Conservation (phyloP, 2,797 vertebrate genomes). For the Pseudopleuronectes americanus region DNA sequence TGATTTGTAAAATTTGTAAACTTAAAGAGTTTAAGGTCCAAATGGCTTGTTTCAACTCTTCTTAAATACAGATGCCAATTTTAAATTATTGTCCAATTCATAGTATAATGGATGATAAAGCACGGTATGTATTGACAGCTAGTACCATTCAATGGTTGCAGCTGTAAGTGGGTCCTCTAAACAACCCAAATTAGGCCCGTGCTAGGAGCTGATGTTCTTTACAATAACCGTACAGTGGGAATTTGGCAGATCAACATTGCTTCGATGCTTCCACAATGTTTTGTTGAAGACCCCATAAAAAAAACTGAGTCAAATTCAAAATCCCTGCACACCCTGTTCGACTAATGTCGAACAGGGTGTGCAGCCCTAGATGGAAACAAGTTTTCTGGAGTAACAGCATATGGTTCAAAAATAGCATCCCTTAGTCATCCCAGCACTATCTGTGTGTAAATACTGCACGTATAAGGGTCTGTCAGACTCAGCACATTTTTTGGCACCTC, state of each 20-base stretch:
- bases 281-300: background rate
- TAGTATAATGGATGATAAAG: no score
- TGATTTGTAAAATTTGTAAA: no score
- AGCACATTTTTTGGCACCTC: conserved; percentile 51
- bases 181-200: background rate
- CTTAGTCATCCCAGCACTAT: conserved; percentile 50
- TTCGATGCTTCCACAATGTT: conserved; percentile 6
- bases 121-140: no score
- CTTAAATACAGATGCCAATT: no score
- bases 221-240: conserved; percentile 2
- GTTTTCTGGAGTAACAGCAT: conserved; percentile 54
- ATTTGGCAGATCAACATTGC: background rate
- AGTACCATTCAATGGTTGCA: no score
- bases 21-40: no score
- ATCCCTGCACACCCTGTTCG: conserved; percentile 19
- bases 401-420: conserved; percentile 62
- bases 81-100: no score
- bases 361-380: conserved; percentile 50
- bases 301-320: background rate
- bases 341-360: no score
- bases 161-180: no score
- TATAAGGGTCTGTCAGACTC: conserved; percentile 50
- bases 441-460: conserved; percentile 54
- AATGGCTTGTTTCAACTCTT: no score
- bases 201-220: background rate